Percentiles rank a stretch among this genome's conserved stretches.
These are phyloP conservation scores for Coturnix japonica DNA, from an alignment of 2,113 vertebrate species.

Conservation along the genomic window DNA sequence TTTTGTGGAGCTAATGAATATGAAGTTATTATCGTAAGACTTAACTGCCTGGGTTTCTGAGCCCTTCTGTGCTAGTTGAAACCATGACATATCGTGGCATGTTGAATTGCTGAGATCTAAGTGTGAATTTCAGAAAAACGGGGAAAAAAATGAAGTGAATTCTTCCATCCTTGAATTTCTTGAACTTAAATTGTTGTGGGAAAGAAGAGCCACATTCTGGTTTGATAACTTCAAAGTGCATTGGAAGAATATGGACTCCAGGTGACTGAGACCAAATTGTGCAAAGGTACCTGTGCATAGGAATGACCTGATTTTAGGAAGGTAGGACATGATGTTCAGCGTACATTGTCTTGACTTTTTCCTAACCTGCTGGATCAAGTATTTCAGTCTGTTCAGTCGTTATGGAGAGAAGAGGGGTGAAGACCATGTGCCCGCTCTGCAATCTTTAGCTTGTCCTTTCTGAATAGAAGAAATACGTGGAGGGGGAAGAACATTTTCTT, in stretches of 20 bases:
- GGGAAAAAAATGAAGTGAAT: not conserved
- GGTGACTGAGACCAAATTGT: not conserved
- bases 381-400: not conserved
- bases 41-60: conserved; percentile 36
- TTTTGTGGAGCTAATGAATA: conserved; percentile 44
- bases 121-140: conserved; percentile 23
- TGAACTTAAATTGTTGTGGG: not conserved
- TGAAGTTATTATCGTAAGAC: conserved; percentile 31
- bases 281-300: not conserved
- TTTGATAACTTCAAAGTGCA: not conserved
- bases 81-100: conserved; percentile 3
- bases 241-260: not conserved
- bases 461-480: not conserved
- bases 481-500: not conserved
- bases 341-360: not conserved
- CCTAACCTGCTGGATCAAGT: not conserved
- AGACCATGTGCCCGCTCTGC: not conserved
- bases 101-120: conserved; percentile 30
- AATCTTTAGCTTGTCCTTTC: not conserved
- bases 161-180: not conserved
- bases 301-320: not conserved
- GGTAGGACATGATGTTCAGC: not conserved
- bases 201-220: not conserved
- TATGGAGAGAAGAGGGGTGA: not conserved
- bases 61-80: conserved; percentile 39